Percentiles rank a stretch among this genome's conserved stretches.
phyloP scores from a whole-genome alignment of 2,888 invertebrate species.

The Machimus rusticus region DNA sequence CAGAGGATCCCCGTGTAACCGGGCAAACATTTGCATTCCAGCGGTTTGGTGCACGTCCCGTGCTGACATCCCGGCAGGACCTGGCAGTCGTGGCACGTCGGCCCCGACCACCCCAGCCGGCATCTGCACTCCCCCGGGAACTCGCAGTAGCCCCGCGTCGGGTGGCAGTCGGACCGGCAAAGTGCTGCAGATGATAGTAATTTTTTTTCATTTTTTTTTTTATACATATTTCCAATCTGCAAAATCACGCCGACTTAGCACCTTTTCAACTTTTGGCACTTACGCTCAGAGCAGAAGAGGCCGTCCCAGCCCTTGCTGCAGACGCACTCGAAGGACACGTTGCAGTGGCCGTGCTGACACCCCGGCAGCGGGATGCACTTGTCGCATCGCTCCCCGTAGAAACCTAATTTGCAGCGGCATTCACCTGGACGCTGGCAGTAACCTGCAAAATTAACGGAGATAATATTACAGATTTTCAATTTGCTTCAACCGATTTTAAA shows the following conservation, averaged over 20 bases:
- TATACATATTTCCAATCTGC: background rate
- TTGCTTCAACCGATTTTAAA: too few species aligned
- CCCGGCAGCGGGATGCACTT: conserved; percentile 87
- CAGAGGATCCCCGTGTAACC: conserved; percentile 92
- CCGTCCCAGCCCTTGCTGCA: conserved; percentile 89
- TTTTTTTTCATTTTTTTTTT: background rate
- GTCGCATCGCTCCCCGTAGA: conserved; percentile 84
- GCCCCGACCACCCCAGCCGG: conserved; percentile 89
- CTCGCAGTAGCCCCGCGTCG: conserved; percentile 86
- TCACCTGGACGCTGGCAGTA: conserved; percentile 89
- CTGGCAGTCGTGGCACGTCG: conserved; percentile 85
- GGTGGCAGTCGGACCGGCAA: conserved; percentile 85
- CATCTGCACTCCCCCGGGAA: conserved; percentile 88
- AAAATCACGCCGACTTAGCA: background rate
- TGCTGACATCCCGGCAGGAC: conserved; percentile 89
- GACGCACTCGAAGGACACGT: conserved; percentile 85
- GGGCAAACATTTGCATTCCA: conserved; percentile 88
- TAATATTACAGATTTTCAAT: too few species aligned
- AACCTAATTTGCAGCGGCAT: conserved; percentile 88
- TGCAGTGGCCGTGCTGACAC: conserved; percentile 86
- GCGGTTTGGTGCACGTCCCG: conserved; percentile 87
- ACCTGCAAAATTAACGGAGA: conserved; percentile 61
- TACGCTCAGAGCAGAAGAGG: conserved; percentile 86
- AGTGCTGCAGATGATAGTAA: conserved; percentile 69
- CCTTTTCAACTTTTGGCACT: conserved; percentile 57